These are phyloP conservation scores for Zingel zingel DNA, from an alignment of 2,113 vertebrate genomes.

Conservation along the genomic window DNA sequence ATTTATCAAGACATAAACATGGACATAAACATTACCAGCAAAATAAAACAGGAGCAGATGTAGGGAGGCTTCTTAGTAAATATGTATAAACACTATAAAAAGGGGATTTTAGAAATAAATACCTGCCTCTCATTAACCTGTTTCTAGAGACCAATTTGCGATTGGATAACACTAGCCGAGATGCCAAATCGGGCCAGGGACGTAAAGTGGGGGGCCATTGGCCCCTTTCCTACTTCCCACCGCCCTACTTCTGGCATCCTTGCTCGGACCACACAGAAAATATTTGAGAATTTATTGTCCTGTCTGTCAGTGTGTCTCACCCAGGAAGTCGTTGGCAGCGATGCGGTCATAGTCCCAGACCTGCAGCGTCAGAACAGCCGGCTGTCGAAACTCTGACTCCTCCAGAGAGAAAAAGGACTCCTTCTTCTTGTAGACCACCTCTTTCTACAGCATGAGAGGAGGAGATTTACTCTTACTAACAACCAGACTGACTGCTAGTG, in stretches of 20 bases:
- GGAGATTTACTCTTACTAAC: neutral
- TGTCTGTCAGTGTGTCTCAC: slow-evolving; percentile 74
- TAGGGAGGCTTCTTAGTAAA: too few relatives aligned
- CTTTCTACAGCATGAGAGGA: slow-evolving; percentile 76
- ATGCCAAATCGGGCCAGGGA: too few relatives aligned
- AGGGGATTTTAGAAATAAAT: neutral
- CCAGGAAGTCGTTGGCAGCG: slow-evolving; percentile 92
- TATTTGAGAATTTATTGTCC: neutral
- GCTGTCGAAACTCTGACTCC: slow-evolving; percentile 91
- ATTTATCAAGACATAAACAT: neutral
- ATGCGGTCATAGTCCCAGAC: slow-evolving; percentile 97
- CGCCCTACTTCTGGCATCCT: too few relatives aligned
- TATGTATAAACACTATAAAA: too few relatives aligned
- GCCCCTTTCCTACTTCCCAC: too few relatives aligned
- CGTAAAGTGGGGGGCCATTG: too few relatives aligned
- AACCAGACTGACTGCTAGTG: neutral
- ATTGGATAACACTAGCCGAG: too few relatives aligned
- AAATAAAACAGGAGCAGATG: too few relatives aligned
- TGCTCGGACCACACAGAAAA: too few relatives aligned
- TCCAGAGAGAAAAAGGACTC: slow-evolving; percentile 94
- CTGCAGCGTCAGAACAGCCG: slow-evolving; percentile 90
- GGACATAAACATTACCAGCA: too few relatives aligned
- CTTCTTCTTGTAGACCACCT: slow-evolving; percentile 90
- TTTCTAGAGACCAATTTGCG: neutral
- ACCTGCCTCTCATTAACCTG: neutral